Percentiles rank a stretch among this genome's conserved stretches.
These are phyloP conservation scores for Holothuria glaberrima DNA, from an alignment of 35 echinoderm and acorn worm species.

Conservation along the genomic window DNA sequence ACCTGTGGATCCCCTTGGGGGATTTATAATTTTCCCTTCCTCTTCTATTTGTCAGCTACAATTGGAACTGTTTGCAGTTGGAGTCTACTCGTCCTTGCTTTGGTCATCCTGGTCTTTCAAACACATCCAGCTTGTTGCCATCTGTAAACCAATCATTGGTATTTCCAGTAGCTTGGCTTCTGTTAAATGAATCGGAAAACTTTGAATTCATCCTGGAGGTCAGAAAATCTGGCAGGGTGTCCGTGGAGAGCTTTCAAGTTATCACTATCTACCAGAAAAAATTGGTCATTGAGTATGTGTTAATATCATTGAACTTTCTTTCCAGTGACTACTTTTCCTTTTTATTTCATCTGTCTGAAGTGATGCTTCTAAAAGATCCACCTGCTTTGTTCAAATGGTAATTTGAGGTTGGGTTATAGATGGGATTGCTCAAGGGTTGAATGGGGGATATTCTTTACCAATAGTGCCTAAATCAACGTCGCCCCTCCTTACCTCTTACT, in stretches of 20 bases:
- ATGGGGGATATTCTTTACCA: too few relatives aligned
- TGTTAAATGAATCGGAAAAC: constrained; percentile 7
- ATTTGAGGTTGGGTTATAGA: too few relatives aligned
- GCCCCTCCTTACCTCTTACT: too few relatives aligned
- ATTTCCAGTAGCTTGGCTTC: constrained; percentile 56
- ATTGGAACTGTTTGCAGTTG: constrained; percentile 74
- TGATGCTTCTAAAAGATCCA: too few relatives aligned
- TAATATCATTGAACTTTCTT: neutral
- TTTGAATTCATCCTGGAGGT: constrained; percentile 80
- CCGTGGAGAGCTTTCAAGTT: constrained; percentile 62
- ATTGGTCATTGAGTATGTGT: neutral
- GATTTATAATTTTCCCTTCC: neutral
- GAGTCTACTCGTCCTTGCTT: constrained; percentile 65
- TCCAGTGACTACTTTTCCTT: neutral
- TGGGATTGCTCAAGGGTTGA: too few relatives aligned
- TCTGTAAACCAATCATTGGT: constrained; percentile 34
- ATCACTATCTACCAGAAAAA: constrained; percentile 22
- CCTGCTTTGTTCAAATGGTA: too few relatives aligned
- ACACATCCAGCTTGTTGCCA: constrained; percentile 9
- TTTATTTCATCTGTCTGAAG: neutral
- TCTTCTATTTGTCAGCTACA: constrained; percentile 56
- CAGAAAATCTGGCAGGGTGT: constrained; percentile 57
- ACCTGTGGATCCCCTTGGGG: too few relatives aligned
- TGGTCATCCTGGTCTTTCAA: constrained; percentile 36
- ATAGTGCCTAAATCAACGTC: too few relatives aligned